These are phyloP conservation scores for Astropecten irregularis DNA, from an alignment of 53 echinoderm and acorn worm species.

Conservation along the genomic window DNA sequence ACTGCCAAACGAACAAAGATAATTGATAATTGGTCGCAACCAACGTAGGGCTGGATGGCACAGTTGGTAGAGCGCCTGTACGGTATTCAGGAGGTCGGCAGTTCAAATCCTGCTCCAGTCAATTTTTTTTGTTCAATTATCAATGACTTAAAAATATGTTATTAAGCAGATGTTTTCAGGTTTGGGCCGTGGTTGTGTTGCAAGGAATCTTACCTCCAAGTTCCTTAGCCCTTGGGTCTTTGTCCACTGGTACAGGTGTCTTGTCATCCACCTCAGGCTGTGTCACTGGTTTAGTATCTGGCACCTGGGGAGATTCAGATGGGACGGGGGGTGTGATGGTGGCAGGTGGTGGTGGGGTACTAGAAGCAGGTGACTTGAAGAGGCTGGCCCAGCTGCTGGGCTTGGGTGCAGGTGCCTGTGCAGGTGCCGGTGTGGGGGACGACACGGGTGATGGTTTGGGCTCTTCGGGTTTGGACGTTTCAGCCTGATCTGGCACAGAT, in stretches of 20 bases:
- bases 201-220: slow-evolving; percentile 95
- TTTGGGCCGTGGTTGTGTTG: no score
- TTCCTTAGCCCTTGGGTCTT: slow-evolving; percentile 79
- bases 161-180: no score
- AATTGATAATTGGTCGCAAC: no score
- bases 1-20: no score
- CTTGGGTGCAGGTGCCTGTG: slow-evolving; percentile 47
- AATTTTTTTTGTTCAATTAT: no score
- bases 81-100: no score
- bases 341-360: not conserved
- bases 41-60: no score
- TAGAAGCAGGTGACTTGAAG: slow-evolving; percentile 60
- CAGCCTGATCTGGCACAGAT: not conserved
- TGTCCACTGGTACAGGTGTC: slow-evolving; percentile 70
- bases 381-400: slow-evolving; percentile 87
- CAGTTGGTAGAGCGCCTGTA: no score
- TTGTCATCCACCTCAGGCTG: slow-evolving; percentile 44
- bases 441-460: not conserved
- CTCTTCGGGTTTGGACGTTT: slow-evolving; percentile 3
- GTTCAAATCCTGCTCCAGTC: no score
- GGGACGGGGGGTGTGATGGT: slow-evolving; percentile 23
- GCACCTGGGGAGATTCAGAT: slow-evolving; percentile 27
- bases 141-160: no score
- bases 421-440: no score
- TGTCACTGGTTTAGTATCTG: not conserved